These are phyloP conservation scores for Moxostoma hubbsi DNA, from an alignment of 2,797 vertebrate species.

Conservation along the genomic window DNA sequence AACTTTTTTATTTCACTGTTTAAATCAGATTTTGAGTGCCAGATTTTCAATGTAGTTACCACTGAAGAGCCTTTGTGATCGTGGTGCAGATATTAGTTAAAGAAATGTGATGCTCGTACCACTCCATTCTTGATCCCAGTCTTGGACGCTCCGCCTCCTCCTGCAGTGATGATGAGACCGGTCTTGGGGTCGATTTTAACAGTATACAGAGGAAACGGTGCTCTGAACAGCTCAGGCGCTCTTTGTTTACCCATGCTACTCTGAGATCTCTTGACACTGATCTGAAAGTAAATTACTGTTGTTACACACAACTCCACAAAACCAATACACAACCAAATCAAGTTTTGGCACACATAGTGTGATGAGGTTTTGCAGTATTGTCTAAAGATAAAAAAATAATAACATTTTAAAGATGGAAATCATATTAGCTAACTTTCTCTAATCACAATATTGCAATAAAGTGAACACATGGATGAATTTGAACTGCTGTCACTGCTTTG, in stretches of 20 bases:
- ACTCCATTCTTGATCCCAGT: slow-evolving; percentile 93
- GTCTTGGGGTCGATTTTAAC: slow-evolving; percentile 82
- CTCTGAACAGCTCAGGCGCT: slow-evolving; percentile 87
- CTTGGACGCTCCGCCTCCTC: slow-evolving; percentile 91
- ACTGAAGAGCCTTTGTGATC: too few relatives aligned
- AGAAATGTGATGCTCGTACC: slow-evolving; percentile 69
- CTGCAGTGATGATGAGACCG: slow-evolving; percentile 86
- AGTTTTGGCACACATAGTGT: too few relatives aligned
- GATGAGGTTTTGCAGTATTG: too few relatives aligned
- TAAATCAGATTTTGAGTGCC: too few relatives aligned
- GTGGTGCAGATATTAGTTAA: neutral
- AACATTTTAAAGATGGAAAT: too few relatives aligned
- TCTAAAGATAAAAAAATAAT: too few relatives aligned
- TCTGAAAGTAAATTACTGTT: slow-evolving; percentile 13
- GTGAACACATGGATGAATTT: too few relatives aligned
- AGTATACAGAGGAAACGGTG: slow-evolving; percentile 91
- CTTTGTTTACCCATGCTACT: slow-evolving; percentile 82
- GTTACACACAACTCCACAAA: neutral
- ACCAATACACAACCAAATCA: neutral
- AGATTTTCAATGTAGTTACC: too few relatives aligned
- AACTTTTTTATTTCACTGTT: too few relatives aligned
- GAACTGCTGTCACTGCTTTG: too few relatives aligned
- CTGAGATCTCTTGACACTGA: neutral
- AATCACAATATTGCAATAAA: too few relatives aligned
- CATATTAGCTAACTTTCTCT: too few relatives aligned